Evolutionary conservation across 2,797 vertebrate species (phyloP), one percentile per base, ranked within the genome.

Genomic region (Botia almorhae): DNA sequence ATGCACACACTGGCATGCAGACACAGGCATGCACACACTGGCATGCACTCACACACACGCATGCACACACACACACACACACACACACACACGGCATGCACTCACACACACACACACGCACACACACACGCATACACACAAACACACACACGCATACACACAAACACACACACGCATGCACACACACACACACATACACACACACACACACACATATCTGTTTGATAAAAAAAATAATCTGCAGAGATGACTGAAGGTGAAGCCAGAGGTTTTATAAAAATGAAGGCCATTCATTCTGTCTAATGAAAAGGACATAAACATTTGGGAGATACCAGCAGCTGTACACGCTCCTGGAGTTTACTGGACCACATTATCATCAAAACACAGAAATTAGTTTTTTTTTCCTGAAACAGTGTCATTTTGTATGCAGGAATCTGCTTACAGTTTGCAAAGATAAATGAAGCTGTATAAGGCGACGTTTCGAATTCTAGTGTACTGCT

Each of bases 191-290:
- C 23, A 26, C 23, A 26, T 2, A 39, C 60, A 67, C 68, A 56
- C 51, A 60, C 36, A 26, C 19, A 48, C 2, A 19, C 29, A 55
- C 61, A 43, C 39, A 43, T 7, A 33, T 39, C 46, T 11, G 2
- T 16, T 4, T 3, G 3, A 26, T 26, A 2, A 48, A 64, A 68
- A 76, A 43, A 56, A 13, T 1, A 2, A 64, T 7, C 1, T 21
- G 46, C 19, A 23, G 29, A 61, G 4, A 13, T 63, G 4, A 16
- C 60, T 63, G 60, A 63, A 14, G 26, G 60, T 29, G 5, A 63
- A 39, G 33, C 33, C 60, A 43, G n/a, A 74, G 55, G 36, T 43
- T 76, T 76, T 23, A 10, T 4, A 77, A 69, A 23, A 19, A 60
- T 77, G 60, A 78, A 69, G 53, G 76, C 29, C 11, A 4, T 53